Evolutionary conservation across 2,797 vertebrate species (phyloP).

Genomic region (Lithobates pipiens): DNA sequence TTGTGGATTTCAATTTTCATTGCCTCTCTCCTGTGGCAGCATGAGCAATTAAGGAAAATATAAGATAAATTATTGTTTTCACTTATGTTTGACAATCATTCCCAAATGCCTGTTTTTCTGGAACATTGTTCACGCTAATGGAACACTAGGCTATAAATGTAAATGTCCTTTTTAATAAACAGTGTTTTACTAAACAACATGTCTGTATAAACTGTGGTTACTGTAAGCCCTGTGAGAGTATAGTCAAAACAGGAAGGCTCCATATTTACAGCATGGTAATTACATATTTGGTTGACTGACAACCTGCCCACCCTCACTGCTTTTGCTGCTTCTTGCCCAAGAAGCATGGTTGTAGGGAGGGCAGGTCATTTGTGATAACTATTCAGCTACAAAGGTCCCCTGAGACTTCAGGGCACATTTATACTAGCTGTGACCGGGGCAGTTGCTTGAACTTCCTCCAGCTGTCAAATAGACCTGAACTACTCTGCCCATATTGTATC

Average conservation of each 20-base stretch:
- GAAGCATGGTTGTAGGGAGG: no score
- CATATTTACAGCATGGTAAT: not conserved
- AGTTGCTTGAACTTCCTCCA: no score
- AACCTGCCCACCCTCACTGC: not conserved
- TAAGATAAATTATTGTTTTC: slow-evolving; percentile 3
- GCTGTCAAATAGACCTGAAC: no score
- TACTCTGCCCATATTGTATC: no score
- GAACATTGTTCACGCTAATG: not conserved
- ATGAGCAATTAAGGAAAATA: not conserved
- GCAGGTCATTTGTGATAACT: no score
- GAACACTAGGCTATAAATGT: not conserved
- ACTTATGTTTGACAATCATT: slow-evolving; percentile 3
- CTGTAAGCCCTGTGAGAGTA: not conserved
- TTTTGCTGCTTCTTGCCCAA: no score
- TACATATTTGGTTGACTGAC: not conserved
- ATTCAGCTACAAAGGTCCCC: no score
- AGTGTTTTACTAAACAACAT: not conserved
- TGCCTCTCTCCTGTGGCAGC: not conserved
- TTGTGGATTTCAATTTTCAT: not conserved
- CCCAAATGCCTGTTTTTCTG: slow-evolving; percentile 1
- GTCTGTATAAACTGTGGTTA: not conserved
- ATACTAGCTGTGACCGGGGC: no score
- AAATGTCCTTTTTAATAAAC: not conserved
- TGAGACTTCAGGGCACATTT: no score
- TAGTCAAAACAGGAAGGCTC: not conserved